Percentiles rank a stretch among this genome's conserved stretches.
These are phyloP conservation scores for Sitta carolinensis DNA, from an alignment of 2,797 vertebrate genomes.

Conservation along the genomic window DNA sequence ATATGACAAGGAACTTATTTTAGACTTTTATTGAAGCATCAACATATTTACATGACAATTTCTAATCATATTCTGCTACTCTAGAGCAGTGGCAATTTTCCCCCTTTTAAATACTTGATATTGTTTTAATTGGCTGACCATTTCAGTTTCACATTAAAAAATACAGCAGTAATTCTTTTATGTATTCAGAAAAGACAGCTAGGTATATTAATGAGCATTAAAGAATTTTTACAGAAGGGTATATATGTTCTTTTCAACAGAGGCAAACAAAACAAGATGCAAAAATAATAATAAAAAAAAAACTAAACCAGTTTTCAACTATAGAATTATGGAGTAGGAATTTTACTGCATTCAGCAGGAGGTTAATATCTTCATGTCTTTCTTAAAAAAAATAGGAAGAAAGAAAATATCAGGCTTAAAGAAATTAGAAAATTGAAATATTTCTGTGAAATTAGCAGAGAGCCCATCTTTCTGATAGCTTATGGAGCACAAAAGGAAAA, in stretches of 20 bases:
- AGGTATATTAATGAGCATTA: not conserved
- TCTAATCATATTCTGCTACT: not conserved
- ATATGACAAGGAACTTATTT: not conserved
- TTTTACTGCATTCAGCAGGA: not conserved
- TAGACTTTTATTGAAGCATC: not conserved
- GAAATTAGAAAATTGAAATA: not conserved
- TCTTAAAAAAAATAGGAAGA: not conserved
- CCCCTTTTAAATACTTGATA: not conserved
- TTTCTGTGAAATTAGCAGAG: not conserved
- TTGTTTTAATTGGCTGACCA: not conserved
- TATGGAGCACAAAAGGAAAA: not conserved
- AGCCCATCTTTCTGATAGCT: not conserved
- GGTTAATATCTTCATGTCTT: not conserved
- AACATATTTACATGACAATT: not conserved
- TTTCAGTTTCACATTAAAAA: not conserved
- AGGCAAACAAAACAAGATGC: not conserved
- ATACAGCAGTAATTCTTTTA: not conserved
- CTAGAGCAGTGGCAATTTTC: not conserved
- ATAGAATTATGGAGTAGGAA: not conserved
- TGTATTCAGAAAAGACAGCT: not conserved
- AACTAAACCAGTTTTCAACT: accelerated
- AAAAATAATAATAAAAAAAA: not conserved
- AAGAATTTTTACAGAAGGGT: not conserved
- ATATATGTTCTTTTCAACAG: not conserved
- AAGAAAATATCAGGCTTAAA: not conserved